phyloP scores from a whole-genome alignment of 1,140 invertebrate species.

The Caenorhabditis brenneri region DNA sequence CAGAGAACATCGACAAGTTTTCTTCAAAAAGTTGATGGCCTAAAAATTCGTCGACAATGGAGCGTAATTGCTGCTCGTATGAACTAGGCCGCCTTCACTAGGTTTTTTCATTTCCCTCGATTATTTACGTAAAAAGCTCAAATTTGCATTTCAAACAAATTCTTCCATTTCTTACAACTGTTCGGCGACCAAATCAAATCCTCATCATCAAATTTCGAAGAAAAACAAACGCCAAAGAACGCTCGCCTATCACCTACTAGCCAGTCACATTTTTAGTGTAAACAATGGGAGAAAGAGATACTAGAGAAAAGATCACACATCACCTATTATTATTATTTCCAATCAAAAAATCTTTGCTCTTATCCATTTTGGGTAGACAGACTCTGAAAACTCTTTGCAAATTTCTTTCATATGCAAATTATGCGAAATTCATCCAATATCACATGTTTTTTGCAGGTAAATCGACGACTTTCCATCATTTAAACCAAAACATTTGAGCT shows the following conservation, averaged over 20 bases:
- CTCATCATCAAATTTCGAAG: background rate
- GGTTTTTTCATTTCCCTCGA: background rate
- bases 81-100: background rate
- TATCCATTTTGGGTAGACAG: background rate
- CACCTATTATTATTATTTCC: background rate
- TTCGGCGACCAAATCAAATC: background rate
- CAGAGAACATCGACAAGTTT: no score
- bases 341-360: background rate
- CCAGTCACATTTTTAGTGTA: conserved; percentile 34
- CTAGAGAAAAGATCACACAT: conserved; percentile 19
- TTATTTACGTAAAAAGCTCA: no score
- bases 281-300: conserved; percentile 1
- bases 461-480: background rate
- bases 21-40: background rate
- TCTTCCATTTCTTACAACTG: background rate
- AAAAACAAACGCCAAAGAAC: background rate
- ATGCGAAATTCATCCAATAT: background rate
- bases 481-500: background rate
- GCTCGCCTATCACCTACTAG: conserved; percentile 29
- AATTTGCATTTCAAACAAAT: no score
- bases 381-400: background rate
- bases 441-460: background rate
- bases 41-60: background rate
- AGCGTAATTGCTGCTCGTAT: background rate
- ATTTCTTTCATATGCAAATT: background rate